A percentile compares a stretch with the other conserved stretches of the same genome.
phyloP scores from a whole-genome alignment of 2,113 vertebrate genomes.

The Stegostoma tigrinum region DNA sequence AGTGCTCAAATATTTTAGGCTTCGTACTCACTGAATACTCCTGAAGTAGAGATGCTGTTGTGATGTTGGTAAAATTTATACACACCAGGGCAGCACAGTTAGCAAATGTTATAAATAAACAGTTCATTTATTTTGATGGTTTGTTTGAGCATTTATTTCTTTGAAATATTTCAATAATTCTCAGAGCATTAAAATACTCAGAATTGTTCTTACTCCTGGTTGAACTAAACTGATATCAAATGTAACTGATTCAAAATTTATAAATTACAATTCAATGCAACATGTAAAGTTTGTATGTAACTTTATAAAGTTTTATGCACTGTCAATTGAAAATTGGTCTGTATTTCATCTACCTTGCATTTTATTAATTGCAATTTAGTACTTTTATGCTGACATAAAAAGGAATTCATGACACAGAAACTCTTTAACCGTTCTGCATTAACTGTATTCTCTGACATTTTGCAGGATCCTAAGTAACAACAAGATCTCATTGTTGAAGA shows the following conservation, averaged over 20 bases:
- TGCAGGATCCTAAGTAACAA: conserved; percentile 77
- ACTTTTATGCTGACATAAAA: not conserved
- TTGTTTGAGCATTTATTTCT: not conserved
- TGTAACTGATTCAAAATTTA: not conserved
- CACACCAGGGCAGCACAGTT: not conserved
- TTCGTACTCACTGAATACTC: not conserved
- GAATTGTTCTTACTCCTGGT: not conserved
- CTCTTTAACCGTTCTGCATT: conserved; percentile 41
- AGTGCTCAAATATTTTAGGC: not conserved
- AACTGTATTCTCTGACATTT: conserved; percentile 47
- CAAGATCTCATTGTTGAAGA: conserved; percentile 72
- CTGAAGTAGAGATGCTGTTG: not conserved
- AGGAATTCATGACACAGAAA: not conserved
- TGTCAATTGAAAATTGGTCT: not conserved
- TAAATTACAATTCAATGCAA: not conserved
- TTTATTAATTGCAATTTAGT: conserved; percentile 14
- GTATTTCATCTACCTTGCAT: not conserved
- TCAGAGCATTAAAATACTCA: not conserved
- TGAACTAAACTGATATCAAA: not conserved
- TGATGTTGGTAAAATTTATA: not conserved
- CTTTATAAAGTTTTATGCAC: not conserved
- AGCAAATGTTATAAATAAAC: not conserved
- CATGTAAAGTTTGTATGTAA: not conserved
- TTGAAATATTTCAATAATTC: not conserved
- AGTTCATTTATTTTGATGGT: not conserved